Evolutionary conservation across 2,888 invertebrate species (phyloP), one percentile per base, ranked within the genome.

Genomic region (Philopedon plagiatum): DNA sequence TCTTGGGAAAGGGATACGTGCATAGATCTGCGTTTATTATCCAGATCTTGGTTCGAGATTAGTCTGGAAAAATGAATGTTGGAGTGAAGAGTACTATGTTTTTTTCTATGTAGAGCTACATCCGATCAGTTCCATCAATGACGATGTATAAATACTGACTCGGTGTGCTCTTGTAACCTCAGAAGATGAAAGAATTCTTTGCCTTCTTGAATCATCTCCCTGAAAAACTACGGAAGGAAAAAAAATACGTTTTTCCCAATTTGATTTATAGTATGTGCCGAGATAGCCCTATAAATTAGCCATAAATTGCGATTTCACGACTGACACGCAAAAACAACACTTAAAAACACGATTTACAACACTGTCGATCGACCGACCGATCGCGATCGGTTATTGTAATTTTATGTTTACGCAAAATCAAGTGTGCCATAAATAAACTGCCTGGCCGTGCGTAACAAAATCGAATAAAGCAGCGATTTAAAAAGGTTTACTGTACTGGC

Each of bases 391-490:
- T 49, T 58, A 23, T 29, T 23, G 54, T 26, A 64, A 64, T 51
- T 54, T 64, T 26, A 64, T 26, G 54, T 64, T 64, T 64, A 54
- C 64, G 64, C 54, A 56, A 54, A 56, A 64, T 54, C 19, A 41
- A 46, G 44, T 46, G 26, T 19, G 26, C 21, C 41, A 46, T 44
- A 66, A 56, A 56, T 41, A 66, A 61, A 34, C 23, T 41, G 32
- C 15, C 46, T 13, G 54, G 49, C 13, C 34, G 34, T 9, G 54
- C 56, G 44, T 29, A 64, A 46, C 57, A 18, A 46, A 58, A 54
- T 54, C 57, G 65, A 71, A 65, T 65, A 51, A 60, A 64, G 60
- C 32, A 34, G 26, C 58, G 60, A 70, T 70, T n/a, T n/a, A 58
- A 64, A 57, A 69, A 64, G 34, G 54, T 63, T 34, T 49, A 68